Percentiles rank a stretch among this genome's conserved stretches.
Evolutionary conservation across 2,113 vertebrate genomes (phyloP).

Genomic region (Takifugu flavidus): DNA sequence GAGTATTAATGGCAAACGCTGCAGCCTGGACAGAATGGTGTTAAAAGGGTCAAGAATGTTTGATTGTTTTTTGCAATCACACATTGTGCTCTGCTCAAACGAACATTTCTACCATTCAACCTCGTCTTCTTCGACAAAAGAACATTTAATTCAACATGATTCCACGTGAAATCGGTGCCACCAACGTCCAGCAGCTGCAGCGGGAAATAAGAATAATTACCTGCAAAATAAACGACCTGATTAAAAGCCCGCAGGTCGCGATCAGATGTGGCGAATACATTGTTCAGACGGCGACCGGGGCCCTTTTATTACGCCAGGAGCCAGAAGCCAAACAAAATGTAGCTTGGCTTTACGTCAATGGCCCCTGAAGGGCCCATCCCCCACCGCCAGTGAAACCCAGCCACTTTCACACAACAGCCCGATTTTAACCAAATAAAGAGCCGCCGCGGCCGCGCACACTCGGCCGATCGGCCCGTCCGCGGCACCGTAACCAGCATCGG

Average conservation of each 20-base stretch:
- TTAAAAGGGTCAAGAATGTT: no score
- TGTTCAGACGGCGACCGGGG: not conserved
- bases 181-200: not conserved
- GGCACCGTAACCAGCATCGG: accelerated
- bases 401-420: constrained; percentile 37
- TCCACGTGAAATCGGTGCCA: constrained; percentile 33
- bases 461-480: no score
- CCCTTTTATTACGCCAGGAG: constrained; percentile 16
- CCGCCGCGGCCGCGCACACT: not conserved
- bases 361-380: constrained; percentile 61
- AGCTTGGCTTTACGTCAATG: constrained; percentile 66
- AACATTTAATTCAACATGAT: constrained; percentile 1
- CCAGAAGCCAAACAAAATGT: constrained; percentile 52
- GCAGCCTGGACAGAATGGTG: no score
- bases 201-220: constrained; percentile 28
- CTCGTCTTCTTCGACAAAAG: no score
- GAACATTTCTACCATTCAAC: no score
- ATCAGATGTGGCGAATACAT: not conserved
- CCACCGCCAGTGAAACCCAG: constrained; percentile 40
- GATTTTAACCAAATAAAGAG: constrained; percentile 7
- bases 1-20: no score
- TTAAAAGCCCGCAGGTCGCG: not conserved
- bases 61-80: no score
- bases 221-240: not conserved
- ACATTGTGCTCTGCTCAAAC: no score